Percentiles rank a stretch among this genome's conserved stretches.
phyloP scores from a whole-genome alignment of 2,888 invertebrate genomes.

The Azorinus chamasolen region DNA sequence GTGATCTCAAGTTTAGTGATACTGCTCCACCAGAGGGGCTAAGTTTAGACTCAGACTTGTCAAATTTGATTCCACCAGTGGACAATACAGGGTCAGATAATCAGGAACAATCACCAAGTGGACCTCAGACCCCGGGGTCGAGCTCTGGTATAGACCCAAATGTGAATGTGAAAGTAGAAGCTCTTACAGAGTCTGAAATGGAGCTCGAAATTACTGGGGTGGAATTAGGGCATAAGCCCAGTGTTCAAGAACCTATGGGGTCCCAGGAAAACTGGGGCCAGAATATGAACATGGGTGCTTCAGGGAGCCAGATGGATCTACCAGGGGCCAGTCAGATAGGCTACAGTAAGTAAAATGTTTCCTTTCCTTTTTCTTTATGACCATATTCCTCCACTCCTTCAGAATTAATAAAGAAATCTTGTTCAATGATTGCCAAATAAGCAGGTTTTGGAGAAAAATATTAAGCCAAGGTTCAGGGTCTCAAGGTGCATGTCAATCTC shows the following conservation, averaged over 20 bases:
- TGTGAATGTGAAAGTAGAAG: conserved; percentile 47
- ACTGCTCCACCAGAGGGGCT: conserved; percentile 37
- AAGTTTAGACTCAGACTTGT: conserved; percentile 44
- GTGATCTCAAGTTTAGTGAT: conserved; percentile 23
- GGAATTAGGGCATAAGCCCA: conserved; percentile 20
- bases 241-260: not conserved
- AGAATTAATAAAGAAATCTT: no score
- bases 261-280: conserved; percentile 25
- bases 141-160: not conserved
- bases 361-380: not conserved
- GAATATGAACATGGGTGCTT: conserved; percentile 27
- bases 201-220: conserved; percentile 54
- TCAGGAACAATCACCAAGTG: conserved; percentile 1
- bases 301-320: conserved; percentile 28
- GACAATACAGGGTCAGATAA: not conserved
- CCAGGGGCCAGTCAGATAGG: conserved; percentile 10
- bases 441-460: no score
- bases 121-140: not conserved
- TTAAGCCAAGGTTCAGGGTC: no score
- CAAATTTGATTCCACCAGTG: conserved; percentile 27
- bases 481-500: no score
- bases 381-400: no score
- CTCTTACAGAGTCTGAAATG: conserved; percentile 35
- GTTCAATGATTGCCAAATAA: no score
- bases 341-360: conserved; percentile 46